Evolutionary conservation across 1,140 invertebrate species (phyloP).

Genomic region (Pogonomyrmex californicus): DNA sequence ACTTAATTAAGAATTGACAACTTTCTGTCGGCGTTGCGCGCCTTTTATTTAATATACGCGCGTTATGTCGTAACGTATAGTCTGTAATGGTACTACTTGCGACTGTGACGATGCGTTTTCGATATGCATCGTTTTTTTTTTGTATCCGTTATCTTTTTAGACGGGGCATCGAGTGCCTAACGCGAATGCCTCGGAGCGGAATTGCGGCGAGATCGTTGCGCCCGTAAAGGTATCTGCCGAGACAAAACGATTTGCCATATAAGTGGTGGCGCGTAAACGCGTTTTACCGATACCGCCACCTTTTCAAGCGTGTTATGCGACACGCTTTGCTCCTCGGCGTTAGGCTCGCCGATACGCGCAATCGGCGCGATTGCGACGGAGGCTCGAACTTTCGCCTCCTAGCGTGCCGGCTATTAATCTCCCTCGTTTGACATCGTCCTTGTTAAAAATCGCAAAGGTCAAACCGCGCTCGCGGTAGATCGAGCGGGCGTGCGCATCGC

Average conservation of each 20-base stretch:
- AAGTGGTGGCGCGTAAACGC: conserved; percentile 68
- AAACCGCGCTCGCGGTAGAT: conserved; percentile 35
- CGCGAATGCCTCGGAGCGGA: conserved; percentile 2
- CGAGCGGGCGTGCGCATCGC: conserved; percentile 35
- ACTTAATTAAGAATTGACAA: background rate
- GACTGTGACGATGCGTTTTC: background rate
- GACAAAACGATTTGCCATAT: conserved; percentile 75
- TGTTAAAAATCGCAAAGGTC: conserved; percentile 55
- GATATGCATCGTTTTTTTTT: background rate
- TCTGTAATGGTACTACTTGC: background rate
- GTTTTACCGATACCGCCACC: conserved; percentile 33
- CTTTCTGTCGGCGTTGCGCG: background rate
- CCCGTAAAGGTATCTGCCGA: conserved; percentile 62
- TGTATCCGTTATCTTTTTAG: conserved; percentile 3
- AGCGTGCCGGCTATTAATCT: conserved; percentile 65
- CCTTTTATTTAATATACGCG: background rate
- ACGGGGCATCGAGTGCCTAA: background rate
- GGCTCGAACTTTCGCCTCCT: conserved; percentile 63
- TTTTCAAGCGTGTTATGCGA: conserved; percentile 57
- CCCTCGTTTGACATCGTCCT: conserved; percentile 51
- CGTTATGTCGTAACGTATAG: background rate
- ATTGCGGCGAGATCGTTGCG: conserved; percentile 50
- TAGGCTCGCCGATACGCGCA: conserved; percentile 59
- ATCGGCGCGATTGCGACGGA: conserved; percentile 38
- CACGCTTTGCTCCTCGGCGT: conserved; percentile 22